Percentiles rank a stretch among this genome's conserved stretches.
phyloP scores from a whole-genome alignment of 2,113 vertebrate species.

The Spheniscus mendiculus region DNA sequence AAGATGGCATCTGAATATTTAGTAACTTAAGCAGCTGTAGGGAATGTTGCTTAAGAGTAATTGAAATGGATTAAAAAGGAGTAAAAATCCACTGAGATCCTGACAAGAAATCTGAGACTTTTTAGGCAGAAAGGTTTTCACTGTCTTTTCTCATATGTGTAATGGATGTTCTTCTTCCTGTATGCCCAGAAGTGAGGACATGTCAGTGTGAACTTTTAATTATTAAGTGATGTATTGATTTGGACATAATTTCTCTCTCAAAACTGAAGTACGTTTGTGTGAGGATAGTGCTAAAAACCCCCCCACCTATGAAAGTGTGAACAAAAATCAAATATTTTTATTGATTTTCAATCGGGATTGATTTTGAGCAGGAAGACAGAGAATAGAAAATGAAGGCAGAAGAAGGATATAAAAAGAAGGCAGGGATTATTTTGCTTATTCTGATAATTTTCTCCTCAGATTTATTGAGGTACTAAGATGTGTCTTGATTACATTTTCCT shows the following conservation, averaged over 20 bases:
- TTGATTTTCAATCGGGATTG: too few species aligned
- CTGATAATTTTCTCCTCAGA: not conserved
- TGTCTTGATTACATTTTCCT: not conserved
- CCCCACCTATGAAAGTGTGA: not conserved
- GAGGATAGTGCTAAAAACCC: not conserved
- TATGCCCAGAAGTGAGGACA: not conserved
- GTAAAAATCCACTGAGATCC: not conserved
- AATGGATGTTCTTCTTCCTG: not conserved
- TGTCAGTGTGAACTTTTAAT: not conserved
- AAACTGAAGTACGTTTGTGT: not conserved
- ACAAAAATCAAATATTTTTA: not conserved
- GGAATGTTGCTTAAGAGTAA: not conserved
- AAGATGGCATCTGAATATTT: not conserved
- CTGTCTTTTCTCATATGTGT: not conserved
- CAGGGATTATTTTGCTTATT: not conserved
- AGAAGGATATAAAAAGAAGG: not conserved
- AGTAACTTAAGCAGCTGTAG: not conserved
- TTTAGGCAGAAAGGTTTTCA: not conserved
- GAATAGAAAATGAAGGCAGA: not conserved
- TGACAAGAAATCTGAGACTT: not conserved
- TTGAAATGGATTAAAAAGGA: not conserved
- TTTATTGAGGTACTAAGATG: not conserved
- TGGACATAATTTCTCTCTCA: not conserved
- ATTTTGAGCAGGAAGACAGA: not conserved
- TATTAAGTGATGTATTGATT: not conserved